These are phyloP conservation scores for Meganola albula DNA, from an alignment of 2,888 invertebrate species.

Conservation along the genomic window DNA sequence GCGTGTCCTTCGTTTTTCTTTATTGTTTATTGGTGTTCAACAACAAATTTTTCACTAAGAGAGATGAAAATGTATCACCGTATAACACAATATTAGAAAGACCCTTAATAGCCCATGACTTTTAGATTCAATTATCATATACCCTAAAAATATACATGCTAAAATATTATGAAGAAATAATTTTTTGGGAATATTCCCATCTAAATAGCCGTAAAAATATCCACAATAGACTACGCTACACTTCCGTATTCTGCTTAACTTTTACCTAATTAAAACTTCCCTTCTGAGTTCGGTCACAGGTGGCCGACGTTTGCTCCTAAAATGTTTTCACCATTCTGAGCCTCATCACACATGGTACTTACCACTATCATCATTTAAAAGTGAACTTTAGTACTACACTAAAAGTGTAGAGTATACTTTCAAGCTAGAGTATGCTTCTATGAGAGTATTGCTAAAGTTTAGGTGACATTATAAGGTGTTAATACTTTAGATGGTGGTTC, in stretches of 20 bases:
- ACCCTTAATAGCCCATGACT: no score
- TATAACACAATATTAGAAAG: no score
- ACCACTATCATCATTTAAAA: conserved; percentile 60
- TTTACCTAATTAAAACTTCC: conserved; percentile 47
- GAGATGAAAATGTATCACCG: no score
- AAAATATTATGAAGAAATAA: no score
- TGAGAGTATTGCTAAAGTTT: conserved; percentile 28
- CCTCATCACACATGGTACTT: conserved; percentile 56
- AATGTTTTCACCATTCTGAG: conserved; percentile 56
- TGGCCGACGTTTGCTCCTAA: conserved; percentile 48
- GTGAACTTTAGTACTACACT: conserved; percentile 53
- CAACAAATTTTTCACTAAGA: no score
- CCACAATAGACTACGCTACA: conserved; percentile 7
- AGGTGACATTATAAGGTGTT: no score
- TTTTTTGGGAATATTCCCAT: no score
- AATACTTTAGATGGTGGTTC: no score
- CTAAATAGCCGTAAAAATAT: conserved; percentile 15
- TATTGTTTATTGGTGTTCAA: no score
- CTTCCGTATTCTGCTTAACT: conserved; percentile 23
- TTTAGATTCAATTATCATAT: no score
- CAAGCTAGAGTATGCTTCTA: conserved; percentile 43
- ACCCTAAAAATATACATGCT: no score
- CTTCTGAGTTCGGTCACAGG: conserved; percentile 48
- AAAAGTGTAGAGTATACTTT: conserved; percentile 52
- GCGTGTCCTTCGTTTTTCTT: no score